These are phyloP conservation scores for Germaria angustata DNA, from an alignment of 2,888 invertebrate species.

Conservation along the genomic window DNA sequence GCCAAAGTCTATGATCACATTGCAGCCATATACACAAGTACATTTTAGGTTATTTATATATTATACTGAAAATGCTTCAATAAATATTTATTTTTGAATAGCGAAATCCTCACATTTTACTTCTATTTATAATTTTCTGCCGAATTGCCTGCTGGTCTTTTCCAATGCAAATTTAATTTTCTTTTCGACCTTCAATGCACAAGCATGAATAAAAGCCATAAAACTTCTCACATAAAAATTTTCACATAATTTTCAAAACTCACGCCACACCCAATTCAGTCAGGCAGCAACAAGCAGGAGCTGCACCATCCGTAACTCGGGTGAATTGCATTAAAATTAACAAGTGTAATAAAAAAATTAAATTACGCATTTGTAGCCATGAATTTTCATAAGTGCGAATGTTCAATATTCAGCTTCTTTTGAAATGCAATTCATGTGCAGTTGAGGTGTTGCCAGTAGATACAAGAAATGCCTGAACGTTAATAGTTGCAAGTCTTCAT, in stretches of 20 bases:
- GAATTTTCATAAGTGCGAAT: conserved; percentile 24
- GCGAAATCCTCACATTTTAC: neutral
- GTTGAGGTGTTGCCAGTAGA: neutral
- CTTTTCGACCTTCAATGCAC: neutral
- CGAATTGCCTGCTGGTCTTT: neutral
- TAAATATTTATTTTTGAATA: too few species aligned
- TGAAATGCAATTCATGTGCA: conserved; percentile 33
- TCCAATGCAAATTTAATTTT: neutral
- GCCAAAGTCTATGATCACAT: too few species aligned
- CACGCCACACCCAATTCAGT: conserved; percentile 12
- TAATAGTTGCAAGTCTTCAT: conserved; percentile 5
- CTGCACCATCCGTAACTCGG: neutral
- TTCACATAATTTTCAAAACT: conserved; percentile 25
- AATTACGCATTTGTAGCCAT: conserved; percentile 46
- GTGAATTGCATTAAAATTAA: conserved; percentile 22
- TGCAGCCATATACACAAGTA: too few species aligned
- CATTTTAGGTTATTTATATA: too few species aligned
- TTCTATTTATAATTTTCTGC: neutral
- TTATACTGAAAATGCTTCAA: too few species aligned
- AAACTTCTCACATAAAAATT: conserved; percentile 10
- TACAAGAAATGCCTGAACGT: neutral
- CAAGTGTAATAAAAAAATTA: conserved; percentile 41
- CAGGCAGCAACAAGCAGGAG: neutral
- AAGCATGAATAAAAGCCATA: neutral
- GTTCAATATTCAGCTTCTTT: neutral